Conservation (phyloP, 2,888 invertebrate genomes). For the Helleia helle region DNA sequence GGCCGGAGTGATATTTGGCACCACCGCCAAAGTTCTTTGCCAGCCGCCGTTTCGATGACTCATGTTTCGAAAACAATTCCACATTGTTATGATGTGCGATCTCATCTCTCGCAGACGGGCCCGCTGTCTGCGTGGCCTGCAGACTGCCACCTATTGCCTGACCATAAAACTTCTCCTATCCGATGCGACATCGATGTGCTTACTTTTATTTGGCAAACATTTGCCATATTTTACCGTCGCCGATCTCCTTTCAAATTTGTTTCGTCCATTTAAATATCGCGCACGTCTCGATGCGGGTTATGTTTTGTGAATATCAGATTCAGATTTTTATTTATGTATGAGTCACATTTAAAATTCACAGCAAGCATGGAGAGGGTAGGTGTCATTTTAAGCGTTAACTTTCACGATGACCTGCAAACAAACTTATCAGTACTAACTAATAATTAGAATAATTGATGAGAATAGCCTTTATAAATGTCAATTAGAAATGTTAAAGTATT, state of each 20-base stretch:
- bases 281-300: no score
- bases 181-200: background rate
- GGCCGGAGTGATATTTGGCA: background rate
- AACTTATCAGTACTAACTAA: no score
- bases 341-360: no score
- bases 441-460: no score
- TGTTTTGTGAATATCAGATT: no score
- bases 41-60: conserved; percentile 8
- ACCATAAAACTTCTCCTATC: background rate
- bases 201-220: background rate
- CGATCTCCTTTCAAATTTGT: background rate
- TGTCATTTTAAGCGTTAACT: no score
- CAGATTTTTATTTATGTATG: no score
- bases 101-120: background rate
- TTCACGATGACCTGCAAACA: no score
- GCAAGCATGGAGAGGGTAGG: no score
- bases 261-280: background rate
- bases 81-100: background rate
- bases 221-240: background rate
- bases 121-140: background rate
- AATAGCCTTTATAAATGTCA: no score
- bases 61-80: conserved; percentile 4
- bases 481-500: no score
- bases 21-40: background rate
- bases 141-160: no score